phyloP scores from a whole-genome alignment of 2,888 invertebrate genomes.

The Clusia tigrina region DNA sequence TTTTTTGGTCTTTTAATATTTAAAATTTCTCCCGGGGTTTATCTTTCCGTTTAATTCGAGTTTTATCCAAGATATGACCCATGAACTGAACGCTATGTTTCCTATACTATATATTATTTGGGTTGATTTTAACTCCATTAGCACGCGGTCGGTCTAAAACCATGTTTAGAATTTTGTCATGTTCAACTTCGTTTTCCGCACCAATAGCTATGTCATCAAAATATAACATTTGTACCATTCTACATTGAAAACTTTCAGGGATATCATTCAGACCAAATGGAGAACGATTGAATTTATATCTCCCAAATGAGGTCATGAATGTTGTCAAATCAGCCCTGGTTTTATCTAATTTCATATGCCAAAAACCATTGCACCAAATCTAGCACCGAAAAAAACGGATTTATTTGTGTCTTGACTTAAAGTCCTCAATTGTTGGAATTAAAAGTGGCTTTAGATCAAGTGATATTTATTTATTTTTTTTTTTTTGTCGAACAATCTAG shows the following conservation, averaged over 20 bases:
- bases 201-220: slow-evolving; percentile 19
- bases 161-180: slow-evolving; percentile 16
- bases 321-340: too few species aligned
- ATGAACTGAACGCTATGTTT: slow-evolving; percentile 27
- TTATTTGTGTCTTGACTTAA: neutral
- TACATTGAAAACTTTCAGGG: neutral
- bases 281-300: too few species aligned
- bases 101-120: slow-evolving; percentile 24
- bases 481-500: too few species aligned
- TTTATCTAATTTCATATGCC: neutral
- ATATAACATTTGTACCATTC: neutral
- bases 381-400: neutral
- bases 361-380: neutral
- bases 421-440: neutral
- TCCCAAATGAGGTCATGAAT: too few species aligned
- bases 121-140: slow-evolving; percentile 18
- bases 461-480: too few species aligned
- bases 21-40: slow-evolving; percentile 18
- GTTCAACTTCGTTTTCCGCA: slow-evolving; percentile 11
- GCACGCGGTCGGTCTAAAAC: slow-evolving; percentile 21
- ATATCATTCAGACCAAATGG: too few species aligned
- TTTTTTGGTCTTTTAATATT: slow-evolving; percentile 16
- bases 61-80: slow-evolving; percentile 22
- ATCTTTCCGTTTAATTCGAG: slow-evolving; percentile 17
- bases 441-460: neutral